Evolutionary conservation across 2,113 vertebrate species (phyloP).

Genomic region (Illadopsis cleaveri): DNA sequence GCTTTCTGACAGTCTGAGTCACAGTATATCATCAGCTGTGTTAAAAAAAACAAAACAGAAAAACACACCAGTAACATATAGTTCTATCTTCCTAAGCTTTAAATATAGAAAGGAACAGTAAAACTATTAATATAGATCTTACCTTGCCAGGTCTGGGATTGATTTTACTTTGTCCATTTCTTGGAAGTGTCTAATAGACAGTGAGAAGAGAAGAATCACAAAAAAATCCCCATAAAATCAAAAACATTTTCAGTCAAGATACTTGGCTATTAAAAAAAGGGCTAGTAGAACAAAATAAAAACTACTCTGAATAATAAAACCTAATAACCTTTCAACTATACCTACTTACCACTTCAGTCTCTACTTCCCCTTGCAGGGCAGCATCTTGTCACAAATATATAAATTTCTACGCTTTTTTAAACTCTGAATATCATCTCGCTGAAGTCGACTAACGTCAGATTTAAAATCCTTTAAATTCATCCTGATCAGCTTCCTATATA

Average conservation of each 20-base stretch:
- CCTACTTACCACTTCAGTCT: not conserved
- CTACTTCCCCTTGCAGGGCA: not conserved
- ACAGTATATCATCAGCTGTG: conserved; percentile 85
- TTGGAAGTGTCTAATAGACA: conserved; percentile 65
- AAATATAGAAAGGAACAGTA: not conserved
- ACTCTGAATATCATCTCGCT: not conserved
- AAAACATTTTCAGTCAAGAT: not conserved
- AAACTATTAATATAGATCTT: not conserved
- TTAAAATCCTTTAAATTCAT: not conserved
- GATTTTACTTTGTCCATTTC: conserved; percentile 74
- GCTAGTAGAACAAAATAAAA: not conserved
- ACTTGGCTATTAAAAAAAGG: not conserved
- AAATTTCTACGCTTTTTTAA: not conserved
- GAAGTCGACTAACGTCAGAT: not conserved
- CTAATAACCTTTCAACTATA: not conserved
- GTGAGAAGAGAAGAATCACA: conserved; percentile 24
- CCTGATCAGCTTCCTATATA: not conserved
- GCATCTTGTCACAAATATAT: not conserved
- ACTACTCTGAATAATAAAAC: not conserved
- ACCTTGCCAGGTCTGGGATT: conserved; percentile 94
- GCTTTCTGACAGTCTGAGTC: conserved; percentile 62
- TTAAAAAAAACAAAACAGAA: not conserved
- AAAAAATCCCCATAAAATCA: not conserved
- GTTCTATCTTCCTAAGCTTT: not conserved
- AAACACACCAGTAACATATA: not conserved